These are phyloP conservation scores for Tuberolachnus salignus DNA, from an alignment of 2,888 invertebrate genomes.

Conservation along the genomic window DNA sequence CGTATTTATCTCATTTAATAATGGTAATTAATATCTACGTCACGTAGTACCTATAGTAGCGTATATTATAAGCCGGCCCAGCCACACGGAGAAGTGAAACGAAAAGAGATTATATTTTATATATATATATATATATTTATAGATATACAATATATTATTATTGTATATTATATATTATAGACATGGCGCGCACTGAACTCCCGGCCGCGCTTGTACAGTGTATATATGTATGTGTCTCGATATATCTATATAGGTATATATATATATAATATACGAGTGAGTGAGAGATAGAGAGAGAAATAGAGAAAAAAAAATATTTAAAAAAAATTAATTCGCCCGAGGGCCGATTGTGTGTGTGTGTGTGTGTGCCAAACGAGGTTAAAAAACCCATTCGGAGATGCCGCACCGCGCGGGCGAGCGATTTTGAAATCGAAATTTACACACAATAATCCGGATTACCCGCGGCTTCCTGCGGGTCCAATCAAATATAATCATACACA, in stretches of 20 bases:
- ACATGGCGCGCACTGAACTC: constrained; percentile 5
- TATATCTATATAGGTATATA: background rate
- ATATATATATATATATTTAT: constrained; percentile 15
- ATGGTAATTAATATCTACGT: constrained; percentile 56
- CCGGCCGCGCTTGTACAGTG: background rate
- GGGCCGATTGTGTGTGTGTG: background rate
- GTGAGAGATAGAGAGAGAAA: constrained; percentile 42
- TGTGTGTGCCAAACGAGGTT: constrained; percentile 51
- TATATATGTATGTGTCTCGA: constrained; percentile 22
- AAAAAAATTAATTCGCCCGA: constrained; percentile 44
- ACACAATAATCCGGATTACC: constrained; percentile 56
- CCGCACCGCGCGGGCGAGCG: constrained; percentile 49
- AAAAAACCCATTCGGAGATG: constrained; percentile 56
- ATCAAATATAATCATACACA: constrained; percentile 44
- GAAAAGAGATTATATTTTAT: constrained; percentile 51
- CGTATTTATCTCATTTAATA: constrained; percentile 55
- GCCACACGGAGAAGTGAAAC: constrained; percentile 49
- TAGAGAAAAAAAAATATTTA: background rate
- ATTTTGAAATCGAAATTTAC: constrained; percentile 57
- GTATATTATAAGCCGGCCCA: background rate
- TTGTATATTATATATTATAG: background rate
- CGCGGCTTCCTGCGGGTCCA: constrained; percentile 32
- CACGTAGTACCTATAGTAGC: constrained; percentile 36
- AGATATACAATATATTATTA: constrained; percentile 14
- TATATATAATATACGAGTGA: no score